Conservation (phyloP, 2,113 vertebrate species). For the Hippoglossus stenolepis region DNA sequence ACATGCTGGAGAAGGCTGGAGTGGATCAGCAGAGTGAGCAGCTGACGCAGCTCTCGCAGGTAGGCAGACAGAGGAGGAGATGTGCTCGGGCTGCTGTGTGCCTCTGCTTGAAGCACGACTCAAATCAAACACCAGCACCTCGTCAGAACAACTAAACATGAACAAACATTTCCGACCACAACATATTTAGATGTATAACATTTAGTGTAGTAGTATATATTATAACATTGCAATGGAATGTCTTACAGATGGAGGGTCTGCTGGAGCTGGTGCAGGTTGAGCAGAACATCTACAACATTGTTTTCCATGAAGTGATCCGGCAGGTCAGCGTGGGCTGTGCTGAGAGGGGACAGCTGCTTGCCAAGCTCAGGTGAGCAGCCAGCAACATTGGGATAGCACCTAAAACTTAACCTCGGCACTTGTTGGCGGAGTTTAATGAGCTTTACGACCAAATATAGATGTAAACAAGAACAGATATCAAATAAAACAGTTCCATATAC, state of each 20-base stretch:
- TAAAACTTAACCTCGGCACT: neutral
- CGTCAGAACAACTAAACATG: no score
- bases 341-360: constrained; percentile 90
- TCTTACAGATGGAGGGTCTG: constrained; percentile 85
- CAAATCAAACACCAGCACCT: no score
- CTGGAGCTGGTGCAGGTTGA: constrained; percentile 86
- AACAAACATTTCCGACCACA: neutral
- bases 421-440: neutral
- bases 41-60: constrained; percentile 86
- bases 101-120: no score
- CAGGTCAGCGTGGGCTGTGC: constrained; percentile 90
- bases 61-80: constrained; percentile 26
- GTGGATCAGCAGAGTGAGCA: constrained; percentile 78
- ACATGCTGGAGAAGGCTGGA: constrained; percentile 88
- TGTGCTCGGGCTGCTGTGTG: neutral
- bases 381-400: neutral
- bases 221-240: constrained; percentile 6
- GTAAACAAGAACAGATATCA: neutral
- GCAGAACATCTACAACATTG: constrained; percentile 90
- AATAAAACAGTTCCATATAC: no score
- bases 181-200: no score
- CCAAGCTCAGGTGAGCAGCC: constrained; percentile 87
- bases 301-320: constrained; percentile 92
- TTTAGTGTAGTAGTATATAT: neutral
- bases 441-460: neutral